Conservation (phyloP, 1,140 invertebrate species). For the Nephila pilipes region DNA sequence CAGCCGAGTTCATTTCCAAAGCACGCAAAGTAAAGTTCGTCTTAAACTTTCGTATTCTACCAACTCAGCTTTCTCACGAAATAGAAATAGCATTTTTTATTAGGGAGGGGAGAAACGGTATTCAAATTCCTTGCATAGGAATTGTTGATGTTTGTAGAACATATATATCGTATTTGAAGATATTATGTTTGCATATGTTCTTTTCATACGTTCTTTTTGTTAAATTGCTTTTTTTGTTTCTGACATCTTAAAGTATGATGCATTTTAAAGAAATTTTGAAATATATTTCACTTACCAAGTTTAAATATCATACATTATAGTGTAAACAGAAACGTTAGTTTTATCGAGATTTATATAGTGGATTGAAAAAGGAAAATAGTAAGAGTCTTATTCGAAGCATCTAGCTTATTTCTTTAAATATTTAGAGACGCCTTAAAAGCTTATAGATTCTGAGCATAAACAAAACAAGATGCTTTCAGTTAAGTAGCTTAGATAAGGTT, state of each 20-base stretch:
- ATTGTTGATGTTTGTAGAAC: background rate
- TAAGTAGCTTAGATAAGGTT: too few relatives aligned
- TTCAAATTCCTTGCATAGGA: background rate
- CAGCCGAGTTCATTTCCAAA: conserved; percentile 6
- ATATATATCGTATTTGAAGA: conserved; percentile 12
- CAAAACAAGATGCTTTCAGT: too few relatives aligned
- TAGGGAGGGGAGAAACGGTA: background rate
- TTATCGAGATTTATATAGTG: too few relatives aligned
- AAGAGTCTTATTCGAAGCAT: too few relatives aligned
- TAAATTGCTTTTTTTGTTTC: background rate
- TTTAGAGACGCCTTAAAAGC: too few relatives aligned
- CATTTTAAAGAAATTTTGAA: background rate
- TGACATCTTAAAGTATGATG: background rate
- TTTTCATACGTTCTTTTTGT: background rate
- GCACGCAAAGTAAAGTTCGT: conserved; percentile 21
- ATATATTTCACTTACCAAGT: background rate
- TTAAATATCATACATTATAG: background rate
- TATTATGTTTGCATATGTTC: background rate
- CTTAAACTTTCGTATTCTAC: background rate
- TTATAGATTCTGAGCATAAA: too few relatives aligned
- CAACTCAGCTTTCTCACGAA: background rate
- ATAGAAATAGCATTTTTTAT: conserved; percentile 15
- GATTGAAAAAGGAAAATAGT: too few relatives aligned
- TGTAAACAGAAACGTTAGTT: background rate
- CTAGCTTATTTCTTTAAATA: too few relatives aligned